Evolutionary conservation across 2,797 vertebrate genomes (phyloP).

Genomic region (Melopsittacus undulatus): DNA sequence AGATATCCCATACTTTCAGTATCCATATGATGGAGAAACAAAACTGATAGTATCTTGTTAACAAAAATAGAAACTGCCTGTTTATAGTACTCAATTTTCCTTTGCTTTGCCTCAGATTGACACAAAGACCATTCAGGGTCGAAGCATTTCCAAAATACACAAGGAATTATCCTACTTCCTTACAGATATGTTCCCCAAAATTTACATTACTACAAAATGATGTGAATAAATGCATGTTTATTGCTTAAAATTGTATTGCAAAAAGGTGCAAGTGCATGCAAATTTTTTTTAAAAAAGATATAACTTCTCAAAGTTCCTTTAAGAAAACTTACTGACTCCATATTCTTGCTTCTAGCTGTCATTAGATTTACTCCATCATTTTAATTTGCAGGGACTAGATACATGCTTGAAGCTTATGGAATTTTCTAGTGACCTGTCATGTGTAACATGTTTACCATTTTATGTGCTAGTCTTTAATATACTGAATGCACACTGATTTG

Average conservation of each 20-base stretch:
- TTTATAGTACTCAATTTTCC: neutral
- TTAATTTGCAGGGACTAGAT: neutral
- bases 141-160: neutral
- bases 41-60: neutral
- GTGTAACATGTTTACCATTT: neutral
- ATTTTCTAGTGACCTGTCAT: neutral
- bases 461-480: neutral
- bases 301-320: neutral
- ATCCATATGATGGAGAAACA: neutral
- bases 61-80: neutral
- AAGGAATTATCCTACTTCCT: neutral
- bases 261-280: neutral
- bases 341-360: neutral
- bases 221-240: neutral
- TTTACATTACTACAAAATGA: neutral
- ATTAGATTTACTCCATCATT: neutral
- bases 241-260: neutral
- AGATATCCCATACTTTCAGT: neutral
- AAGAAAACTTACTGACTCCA: neutral
- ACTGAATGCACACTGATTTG: neutral
- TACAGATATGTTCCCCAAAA: neutral
- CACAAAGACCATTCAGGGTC: neutral
- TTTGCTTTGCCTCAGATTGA: neutral
- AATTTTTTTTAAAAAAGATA: neutral
- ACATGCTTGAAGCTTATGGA: neutral